Conservation (phyloP, 2,113 vertebrate species). For the Dissostichus mawsoni region DNA sequence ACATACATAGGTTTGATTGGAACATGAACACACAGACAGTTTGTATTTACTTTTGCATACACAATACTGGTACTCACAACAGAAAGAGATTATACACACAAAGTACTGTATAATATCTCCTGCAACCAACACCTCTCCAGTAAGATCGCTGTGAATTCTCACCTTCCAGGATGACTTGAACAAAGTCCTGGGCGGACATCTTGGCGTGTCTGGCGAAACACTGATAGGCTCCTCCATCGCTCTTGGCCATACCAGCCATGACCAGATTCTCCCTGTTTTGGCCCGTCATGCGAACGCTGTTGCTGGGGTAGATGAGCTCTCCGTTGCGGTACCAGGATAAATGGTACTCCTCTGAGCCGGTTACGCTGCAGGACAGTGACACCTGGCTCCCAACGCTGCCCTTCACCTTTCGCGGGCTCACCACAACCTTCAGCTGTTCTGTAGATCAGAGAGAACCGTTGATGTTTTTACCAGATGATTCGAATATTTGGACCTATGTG, state of each 20-base stretch:
- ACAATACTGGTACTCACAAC: constrained; percentile 1
- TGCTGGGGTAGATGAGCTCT: constrained; percentile 93
- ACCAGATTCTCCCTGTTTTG: constrained; percentile 92
- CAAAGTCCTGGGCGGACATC: constrained; percentile 97
- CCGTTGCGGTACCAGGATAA: constrained; percentile 97
- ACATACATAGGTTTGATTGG: background rate
- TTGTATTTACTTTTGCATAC: background rate
- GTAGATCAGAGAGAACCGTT: constrained; percentile 30
- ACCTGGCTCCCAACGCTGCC: constrained; percentile 98
- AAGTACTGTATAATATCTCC: background rate
- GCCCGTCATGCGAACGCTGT: constrained; percentile 93
- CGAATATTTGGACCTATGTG: background rate
- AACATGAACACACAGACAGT: constrained; percentile 11
- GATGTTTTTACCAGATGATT: background rate
- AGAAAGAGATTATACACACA: background rate
- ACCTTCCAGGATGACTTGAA: constrained; percentile 96
- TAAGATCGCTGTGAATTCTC: constrained; percentile 29
- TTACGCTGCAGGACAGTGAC: constrained; percentile 94
- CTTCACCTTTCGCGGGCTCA: constrained; percentile 95
- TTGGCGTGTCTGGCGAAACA: constrained; percentile 95
- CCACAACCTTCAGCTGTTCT: constrained; percentile 94
- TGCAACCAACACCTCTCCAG: background rate
- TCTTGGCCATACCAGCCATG: constrained; percentile 98
- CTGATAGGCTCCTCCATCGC: constrained; percentile 97
- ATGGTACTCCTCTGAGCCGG: constrained; percentile 93